These are phyloP conservation scores for Quiscalus mexicanus DNA, from an alignment of 2,113 vertebrate genomes.

Conservation along the genomic window DNA sequence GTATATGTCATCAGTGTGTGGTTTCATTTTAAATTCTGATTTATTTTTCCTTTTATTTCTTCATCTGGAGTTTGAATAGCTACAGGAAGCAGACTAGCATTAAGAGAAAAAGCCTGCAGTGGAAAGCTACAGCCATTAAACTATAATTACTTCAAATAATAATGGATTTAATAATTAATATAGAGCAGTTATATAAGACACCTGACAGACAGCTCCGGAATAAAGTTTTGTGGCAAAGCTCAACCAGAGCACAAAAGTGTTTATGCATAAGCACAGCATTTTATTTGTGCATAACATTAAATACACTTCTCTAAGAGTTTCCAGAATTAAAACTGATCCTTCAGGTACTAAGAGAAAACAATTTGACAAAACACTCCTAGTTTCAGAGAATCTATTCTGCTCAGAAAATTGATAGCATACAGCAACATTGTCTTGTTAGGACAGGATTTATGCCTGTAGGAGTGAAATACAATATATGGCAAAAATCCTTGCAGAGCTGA, in stretches of 20 bases:
- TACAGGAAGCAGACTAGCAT: background rate
- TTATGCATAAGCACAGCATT: background rate
- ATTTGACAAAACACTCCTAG: background rate
- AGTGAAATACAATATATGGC: background rate
- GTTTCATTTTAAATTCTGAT: background rate
- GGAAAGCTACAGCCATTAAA: conserved; percentile 37
- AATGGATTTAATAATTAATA: conserved; percentile 48
- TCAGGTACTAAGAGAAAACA: background rate
- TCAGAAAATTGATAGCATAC: background rate
- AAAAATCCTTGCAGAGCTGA: conserved; percentile 17
- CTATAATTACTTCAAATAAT: conserved; percentile 54
- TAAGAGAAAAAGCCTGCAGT: background rate
- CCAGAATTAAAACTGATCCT: background rate
- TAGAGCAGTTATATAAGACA: conserved; percentile 38
- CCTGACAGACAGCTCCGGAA: conserved; percentile 13
- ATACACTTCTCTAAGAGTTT: background rate
- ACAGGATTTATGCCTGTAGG: background rate
- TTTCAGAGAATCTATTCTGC: background rate
- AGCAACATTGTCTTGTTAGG: background rate
- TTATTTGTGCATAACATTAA: background rate
- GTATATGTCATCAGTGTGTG: background rate
- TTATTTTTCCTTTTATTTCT: background rate
- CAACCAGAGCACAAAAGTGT: background rate
- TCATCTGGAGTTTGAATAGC: background rate
- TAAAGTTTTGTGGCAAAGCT: background rate